Percentiles rank a stretch among this genome's conserved stretches.
These are phyloP conservation scores for Hipposideros armiger DNA, from an alignment of 2,113 vertebrate species.

Conservation along the genomic window DNA sequence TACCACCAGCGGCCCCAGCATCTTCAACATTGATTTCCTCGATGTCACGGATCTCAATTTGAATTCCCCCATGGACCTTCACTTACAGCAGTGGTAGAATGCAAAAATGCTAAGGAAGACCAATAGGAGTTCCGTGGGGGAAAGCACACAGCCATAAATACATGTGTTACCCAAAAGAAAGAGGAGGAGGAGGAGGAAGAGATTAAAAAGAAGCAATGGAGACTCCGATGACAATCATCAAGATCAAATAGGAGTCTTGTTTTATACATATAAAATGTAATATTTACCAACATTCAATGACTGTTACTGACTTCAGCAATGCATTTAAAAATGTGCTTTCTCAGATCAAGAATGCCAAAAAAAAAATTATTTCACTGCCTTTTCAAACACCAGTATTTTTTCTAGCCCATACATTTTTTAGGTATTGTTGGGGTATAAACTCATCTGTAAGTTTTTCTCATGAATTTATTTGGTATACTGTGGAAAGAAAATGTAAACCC, in stretches of 20 bases:
- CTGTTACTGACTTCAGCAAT: conserved; percentile 55
- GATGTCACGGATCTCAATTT: conserved; percentile 97
- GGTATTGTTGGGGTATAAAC: conserved; percentile 29
- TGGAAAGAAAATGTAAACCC: not conserved
- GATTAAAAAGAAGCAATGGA: not conserved
- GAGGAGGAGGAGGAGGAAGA: not conserved
- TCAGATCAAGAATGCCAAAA: conserved; percentile 50
- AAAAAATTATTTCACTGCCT: conserved; percentile 32
- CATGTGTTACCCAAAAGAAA: not conserved
- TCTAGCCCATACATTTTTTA: conserved; percentile 57
- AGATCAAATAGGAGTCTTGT: not conserved
- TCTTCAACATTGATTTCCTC: conserved; percentile 98
- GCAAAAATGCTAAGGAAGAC: not conserved
- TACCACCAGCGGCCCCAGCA: conserved; percentile 91
- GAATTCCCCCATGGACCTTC: conserved; percentile 97
- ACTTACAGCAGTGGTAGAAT: conserved; percentile 96
- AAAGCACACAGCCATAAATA: not conserved
- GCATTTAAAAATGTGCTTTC: conserved; percentile 58
- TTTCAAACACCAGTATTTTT: conserved; percentile 46
- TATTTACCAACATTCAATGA: conserved; percentile 36
- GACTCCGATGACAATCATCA: not conserved
- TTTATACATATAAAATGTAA: not conserved
- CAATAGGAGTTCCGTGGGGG: not conserved
- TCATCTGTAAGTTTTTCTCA: conserved; percentile 13
- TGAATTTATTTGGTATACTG: not conserved